Evolutionary conservation across 2,888 invertebrate genomes (phyloP), one percentile per base, ranked within the genome.

Genomic region (Cephus rjabovi): DNA sequence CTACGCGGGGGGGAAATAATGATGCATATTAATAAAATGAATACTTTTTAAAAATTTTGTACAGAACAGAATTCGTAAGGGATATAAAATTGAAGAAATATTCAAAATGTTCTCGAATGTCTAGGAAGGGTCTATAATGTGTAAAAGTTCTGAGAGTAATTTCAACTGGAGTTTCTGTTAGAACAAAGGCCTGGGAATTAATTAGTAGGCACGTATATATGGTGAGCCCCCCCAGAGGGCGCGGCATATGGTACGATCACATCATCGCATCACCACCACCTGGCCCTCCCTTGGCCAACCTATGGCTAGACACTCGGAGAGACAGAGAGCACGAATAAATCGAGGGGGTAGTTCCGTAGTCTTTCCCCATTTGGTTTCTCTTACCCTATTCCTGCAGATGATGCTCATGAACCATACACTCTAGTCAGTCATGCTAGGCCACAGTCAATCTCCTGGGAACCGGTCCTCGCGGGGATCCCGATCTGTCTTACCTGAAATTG

Each of bases 191-290:
- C 86, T 85, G 88, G 84, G 87, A 89, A 90, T 90, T 90, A 90
- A 90, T 90, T 90, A 90, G 89, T 85, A 82, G 84, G 86, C 84
- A 82, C 86, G 86, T 87, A 86, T 85, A 87, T 85, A 87, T 77
- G 79, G 79, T 73, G 75, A 31, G 74, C 79, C 86, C 86, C 87
- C 86, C 86, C 84, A 86, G 87, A 87, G 86, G 86, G 85, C 85
- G 84, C 83, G 87, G 86, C 90, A 90, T 90, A 90, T 90, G 90
- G 90, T 84, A 85, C 89, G 89, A 90, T 90, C 90, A 88, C 90
- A 90, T 89, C 89, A 88, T 86, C 87, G 86, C 86, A 87, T 87
- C 87, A 87, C 83, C 86, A 82, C 87, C 89, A 89, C 89, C 89
- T 89, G 89, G 89, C 87, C 81, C 82, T 75, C 76, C 80, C 79